Evolutionary conservation across 1,140 invertebrate genomes (phyloP).

Genomic region (Chrysomallon squamiferum): DNA sequence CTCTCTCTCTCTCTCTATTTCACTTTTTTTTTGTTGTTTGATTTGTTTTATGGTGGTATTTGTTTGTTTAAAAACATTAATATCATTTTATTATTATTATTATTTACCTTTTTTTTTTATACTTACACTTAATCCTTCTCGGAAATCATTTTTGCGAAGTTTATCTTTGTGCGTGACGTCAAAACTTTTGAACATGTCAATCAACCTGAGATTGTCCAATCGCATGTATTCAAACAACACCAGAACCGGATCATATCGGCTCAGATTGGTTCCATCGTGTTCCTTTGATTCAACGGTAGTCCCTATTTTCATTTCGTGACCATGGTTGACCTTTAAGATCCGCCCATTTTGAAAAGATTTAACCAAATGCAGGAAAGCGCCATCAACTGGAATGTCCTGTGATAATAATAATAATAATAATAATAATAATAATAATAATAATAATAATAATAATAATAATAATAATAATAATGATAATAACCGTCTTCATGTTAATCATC

Average conservation of each 20-base stretch:
- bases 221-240: slow-evolving; percentile 54
- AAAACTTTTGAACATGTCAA: slow-evolving; percentile 51
- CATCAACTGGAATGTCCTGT: slow-evolving; percentile 47
- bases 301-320: slow-evolving; percentile 31
- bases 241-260: slow-evolving; percentile 45
- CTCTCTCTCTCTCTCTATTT: too few species aligned
- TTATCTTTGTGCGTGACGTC: slow-evolving; percentile 37
- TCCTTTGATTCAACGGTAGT: slow-evolving; percentile 31
- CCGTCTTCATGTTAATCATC: background rate
- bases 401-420: background rate
- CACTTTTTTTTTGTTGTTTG: too few species aligned
- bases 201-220: slow-evolving; percentile 52
- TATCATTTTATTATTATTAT: too few species aligned
- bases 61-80: too few species aligned
- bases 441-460: background rate
- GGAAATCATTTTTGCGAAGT: slow-evolving; percentile 35
- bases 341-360: slow-evolving; percentile 23
- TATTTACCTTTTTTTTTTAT: too few species aligned
- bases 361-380: slow-evolving; percentile 35
- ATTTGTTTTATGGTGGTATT: too few species aligned
- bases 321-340: slow-evolving; percentile 37
- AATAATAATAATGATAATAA: background rate
- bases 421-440: background rate
- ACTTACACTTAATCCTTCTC: slow-evolving; percentile 44
- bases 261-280: slow-evolving; percentile 43